Conservation (phyloP, 2,113 vertebrate genomes). For the Eretmochelys imbricata region DNA sequence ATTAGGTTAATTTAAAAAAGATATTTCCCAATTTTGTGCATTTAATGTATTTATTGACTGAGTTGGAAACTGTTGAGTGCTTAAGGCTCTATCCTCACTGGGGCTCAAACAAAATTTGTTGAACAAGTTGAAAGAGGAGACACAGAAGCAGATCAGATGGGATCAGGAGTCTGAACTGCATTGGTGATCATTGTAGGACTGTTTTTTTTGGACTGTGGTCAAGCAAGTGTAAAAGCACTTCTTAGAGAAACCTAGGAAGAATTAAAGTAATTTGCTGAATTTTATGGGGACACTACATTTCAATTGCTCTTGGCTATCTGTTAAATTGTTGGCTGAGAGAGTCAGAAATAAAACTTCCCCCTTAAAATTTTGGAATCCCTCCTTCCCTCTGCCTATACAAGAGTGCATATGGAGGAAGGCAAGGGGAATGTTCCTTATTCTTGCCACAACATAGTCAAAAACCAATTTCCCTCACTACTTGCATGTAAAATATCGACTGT, state of each 20-base stretch:
- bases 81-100: neutral
- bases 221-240: neutral
- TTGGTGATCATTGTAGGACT: neutral
- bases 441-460: neutral
- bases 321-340: neutral
- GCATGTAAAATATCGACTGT: neutral
- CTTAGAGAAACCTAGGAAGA: neutral
- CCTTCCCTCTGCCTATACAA: neutral
- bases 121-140: neutral
- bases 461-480: accelerated
- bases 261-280: neutral
- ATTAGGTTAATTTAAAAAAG: neutral
- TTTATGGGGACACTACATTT: neutral
- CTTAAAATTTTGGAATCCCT: neutral
- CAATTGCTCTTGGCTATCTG: neutral
- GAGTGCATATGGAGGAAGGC: neutral
- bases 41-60: neutral
- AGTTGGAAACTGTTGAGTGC: neutral
- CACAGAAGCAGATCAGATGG: neutral
- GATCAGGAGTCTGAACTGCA: neutral
- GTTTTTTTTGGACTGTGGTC: neutral
- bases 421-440: neutral
- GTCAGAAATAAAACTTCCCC: neutral
- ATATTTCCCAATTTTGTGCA: neutral
- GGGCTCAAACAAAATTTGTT: neutral